Base-by-base conservation (phyloP, 1,140 invertebrate genomes). In the Bombus superbus region DNA sequence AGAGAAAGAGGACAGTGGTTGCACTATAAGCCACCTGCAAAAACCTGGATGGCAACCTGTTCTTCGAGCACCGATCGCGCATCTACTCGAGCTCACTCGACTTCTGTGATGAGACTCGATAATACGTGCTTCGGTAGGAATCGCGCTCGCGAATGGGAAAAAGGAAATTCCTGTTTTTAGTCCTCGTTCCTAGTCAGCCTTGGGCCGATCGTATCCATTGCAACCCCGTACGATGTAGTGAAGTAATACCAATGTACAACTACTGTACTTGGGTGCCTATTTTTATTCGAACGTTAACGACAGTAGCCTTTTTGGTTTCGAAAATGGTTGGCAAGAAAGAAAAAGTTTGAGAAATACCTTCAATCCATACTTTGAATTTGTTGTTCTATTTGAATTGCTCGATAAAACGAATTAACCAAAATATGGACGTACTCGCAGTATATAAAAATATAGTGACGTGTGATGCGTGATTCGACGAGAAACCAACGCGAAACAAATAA, bases 21-120 rank as follows among this genome's bases (percentile, higher is more conserved):
- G 87, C 79, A 66, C 90, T 90, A 91, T 89, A 90, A 88, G 87
- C 75, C 82, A 91, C 82, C 84, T 86, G 88, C 88, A 91, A 91
- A 91, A 90, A 91, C 81, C 86, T 83, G 88, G 86, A 90, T 86
- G 88, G 88, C 81, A 91, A 91, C 90, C 86, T 91, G 91, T 91
- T 91, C 86, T 32, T 68, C 72, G 87, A 75, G 80, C 87, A 68
- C 59, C 78, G 75, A 89, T 90, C 81, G 75, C 83, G 78, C 82
- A 81, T 85, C 75, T 76, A 69, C 72, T 75, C 68, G 86, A 57
- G 44, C 44, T 64, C 42, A 25, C 78, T 62, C 59, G 57, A 79
- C 69, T 87, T 83, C 80, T 88, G 64, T 80, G 83, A 90, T 88
- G 83, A 88, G 68, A 85, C 87, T 87, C 81, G 83, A 90, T 90